Evolutionary conservation across 2,113 vertebrate genomes (phyloP).

Genomic region (Pimephales promelas): DNA sequence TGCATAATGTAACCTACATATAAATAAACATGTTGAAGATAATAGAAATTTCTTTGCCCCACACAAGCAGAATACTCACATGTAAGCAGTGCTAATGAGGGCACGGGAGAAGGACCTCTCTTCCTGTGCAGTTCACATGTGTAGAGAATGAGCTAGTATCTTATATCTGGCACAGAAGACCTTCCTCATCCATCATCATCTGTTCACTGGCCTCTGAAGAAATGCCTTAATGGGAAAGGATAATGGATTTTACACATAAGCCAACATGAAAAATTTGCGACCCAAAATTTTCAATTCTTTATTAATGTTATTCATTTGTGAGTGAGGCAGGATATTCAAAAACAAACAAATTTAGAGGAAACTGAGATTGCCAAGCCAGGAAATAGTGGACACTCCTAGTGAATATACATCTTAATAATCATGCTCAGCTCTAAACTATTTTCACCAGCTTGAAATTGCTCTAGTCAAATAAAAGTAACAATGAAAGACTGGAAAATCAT

Average conservation of each 20-base stretch:
- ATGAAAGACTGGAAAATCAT: background rate
- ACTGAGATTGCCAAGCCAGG: background rate
- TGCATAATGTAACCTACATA: background rate
- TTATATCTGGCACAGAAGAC: constrained; percentile 38
- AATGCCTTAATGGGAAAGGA: background rate
- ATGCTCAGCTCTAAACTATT: background rate
- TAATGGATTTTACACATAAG: constrained; percentile 26
- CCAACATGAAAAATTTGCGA: background rate
- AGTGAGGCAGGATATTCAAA: background rate
- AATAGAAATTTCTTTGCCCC: background rate
- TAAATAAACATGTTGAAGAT: background rate
- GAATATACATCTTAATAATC: background rate
- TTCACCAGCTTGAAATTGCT: background rate
- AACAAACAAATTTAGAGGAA: background rate
- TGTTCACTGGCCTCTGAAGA: constrained; percentile 21
- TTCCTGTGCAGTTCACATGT: background rate
- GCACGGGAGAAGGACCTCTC: background rate
- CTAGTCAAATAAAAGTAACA: background rate
- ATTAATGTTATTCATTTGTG: background rate
- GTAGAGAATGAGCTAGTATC: constrained; percentile 3
- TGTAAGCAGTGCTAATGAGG: constrained; percentile 6
- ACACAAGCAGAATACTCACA: background rate
- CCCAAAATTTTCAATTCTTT: background rate
- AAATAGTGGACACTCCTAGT: background rate
- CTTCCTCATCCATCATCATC: constrained; percentile 48